Percentiles rank a stretch among this genome's conserved stretches.
phyloP scores from a whole-genome alignment of 2,797 vertebrate species.

The Spheniscus humboldti region DNA sequence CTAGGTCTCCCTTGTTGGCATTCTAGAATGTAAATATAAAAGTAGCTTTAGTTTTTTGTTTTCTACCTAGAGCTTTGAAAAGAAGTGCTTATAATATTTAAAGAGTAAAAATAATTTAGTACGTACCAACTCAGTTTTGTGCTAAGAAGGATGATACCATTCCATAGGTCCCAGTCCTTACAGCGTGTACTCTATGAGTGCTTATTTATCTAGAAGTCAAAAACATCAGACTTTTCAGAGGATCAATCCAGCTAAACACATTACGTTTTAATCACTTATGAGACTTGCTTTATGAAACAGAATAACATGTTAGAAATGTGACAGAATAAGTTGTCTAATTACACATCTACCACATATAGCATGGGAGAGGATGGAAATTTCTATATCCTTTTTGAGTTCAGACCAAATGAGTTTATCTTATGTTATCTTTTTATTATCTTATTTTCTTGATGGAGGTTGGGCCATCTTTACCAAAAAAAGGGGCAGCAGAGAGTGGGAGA shows the following conservation, averaged over 20 bases:
- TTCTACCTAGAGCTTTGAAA: not conserved
- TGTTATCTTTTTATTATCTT: not conserved
- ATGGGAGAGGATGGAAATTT: not conserved
- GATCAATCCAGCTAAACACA: not conserved
- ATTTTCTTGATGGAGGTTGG: not conserved
- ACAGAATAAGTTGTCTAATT: not conserved
- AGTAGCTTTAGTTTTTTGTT: not conserved
- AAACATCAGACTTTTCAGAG: not conserved
- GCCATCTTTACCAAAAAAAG: not conserved
- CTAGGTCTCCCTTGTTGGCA: not conserved
- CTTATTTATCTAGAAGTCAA: not conserved
- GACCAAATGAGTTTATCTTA: not conserved
- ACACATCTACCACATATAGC: not conserved
- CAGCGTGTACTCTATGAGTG: not conserved
- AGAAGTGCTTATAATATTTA: not conserved
- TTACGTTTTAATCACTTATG: not conserved
- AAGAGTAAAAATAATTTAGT: not conserved
- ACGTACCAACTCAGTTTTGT: not conserved
- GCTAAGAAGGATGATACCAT: not conserved
- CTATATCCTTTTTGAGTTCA: not conserved
- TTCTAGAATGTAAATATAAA: not conserved
- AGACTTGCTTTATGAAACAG: not conserved
- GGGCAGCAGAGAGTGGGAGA: not conserved
- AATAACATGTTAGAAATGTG: not conserved
- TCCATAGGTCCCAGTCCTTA: not conserved